A percentile compares a stretch with the other conserved stretches of the same genome.
Evolutionary conservation across 2,888 invertebrate species (phyloP).

Genomic region (Orchesella flavescens): DNA sequence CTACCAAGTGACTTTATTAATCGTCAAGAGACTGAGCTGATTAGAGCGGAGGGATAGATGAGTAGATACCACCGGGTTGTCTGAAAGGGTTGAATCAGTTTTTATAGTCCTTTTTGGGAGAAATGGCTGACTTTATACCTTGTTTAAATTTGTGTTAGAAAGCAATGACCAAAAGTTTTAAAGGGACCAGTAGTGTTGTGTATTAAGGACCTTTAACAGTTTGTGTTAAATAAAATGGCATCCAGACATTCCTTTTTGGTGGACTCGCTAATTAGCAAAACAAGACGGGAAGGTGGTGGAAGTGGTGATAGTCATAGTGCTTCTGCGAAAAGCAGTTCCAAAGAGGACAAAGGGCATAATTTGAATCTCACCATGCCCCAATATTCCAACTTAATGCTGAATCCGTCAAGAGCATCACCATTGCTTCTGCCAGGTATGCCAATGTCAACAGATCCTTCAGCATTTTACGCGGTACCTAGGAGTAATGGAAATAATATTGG

Average conservation of each 20-base stretch:
- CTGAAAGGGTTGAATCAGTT: constrained; percentile 2
- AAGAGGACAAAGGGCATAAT: not conserved
- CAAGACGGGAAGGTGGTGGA: constrained; percentile 13
- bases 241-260: constrained; percentile 41
- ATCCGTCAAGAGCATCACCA: not conserved
- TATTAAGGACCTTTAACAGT: not conserved
- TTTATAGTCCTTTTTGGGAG: too few species aligned
- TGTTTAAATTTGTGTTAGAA: not conserved
- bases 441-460: constrained; percentile 8
- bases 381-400: not conserved
- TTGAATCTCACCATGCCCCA: constrained; percentile 42
- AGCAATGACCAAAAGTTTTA: not conserved
- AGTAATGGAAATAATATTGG: not conserved
- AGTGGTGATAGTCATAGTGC: not conserved
- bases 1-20: constrained; percentile 16
- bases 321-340: not conserved
- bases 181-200: not conserved
- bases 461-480: constrained; percentile 1
- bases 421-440: not conserved
- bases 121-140: constrained; percentile 7
- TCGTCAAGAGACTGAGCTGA: constrained; percentile 10
- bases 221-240: constrained; percentile 5
- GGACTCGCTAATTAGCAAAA: constrained; percentile 44
- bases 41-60: not conserved
- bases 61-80: not conserved